Conservation (phyloP, 1,140 invertebrate genomes). For the Hirudo medicinalis region DNA sequence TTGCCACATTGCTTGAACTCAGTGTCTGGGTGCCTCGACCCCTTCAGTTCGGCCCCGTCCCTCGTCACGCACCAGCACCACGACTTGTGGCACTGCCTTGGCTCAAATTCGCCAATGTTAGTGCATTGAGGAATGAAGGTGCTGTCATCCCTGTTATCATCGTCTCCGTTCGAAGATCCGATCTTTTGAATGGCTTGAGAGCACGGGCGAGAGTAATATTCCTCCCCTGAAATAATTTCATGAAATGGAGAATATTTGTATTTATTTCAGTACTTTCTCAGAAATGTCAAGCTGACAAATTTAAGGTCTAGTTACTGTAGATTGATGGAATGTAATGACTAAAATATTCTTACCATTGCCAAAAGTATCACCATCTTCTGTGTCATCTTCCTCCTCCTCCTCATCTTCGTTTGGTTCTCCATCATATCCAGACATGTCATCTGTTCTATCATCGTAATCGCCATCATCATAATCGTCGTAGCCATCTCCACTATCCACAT, state of each 20-base stretch:
- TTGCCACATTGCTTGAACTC: neutral
- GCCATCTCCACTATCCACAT: conserved; percentile 8
- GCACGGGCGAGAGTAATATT: neutral
- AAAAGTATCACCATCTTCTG: neutral
- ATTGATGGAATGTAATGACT: neutral
- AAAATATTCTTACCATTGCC: neutral
- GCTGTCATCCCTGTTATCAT: neutral
- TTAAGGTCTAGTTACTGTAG: neutral
- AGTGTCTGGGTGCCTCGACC: neutral
- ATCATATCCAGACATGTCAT: neutral
- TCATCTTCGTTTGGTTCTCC: neutral
- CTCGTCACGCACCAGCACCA: neutral
- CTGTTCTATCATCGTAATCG: neutral
- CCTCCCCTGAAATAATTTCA: neutral
- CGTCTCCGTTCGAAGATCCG: neutral
- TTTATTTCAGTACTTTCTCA: neutral
- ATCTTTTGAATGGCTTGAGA: neutral
- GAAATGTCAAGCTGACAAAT: neutral
- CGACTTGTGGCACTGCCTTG: neutral
- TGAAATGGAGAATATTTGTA: neutral
- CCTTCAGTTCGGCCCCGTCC: neutral
- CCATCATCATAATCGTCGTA: conserved; percentile 11
- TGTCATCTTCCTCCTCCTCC: conserved; percentile 1
- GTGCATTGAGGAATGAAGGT: neutral
- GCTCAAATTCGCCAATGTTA: neutral